Base-by-base conservation (phyloP, 2,888 invertebrate species). In the Lysandra bellargus region DNA sequence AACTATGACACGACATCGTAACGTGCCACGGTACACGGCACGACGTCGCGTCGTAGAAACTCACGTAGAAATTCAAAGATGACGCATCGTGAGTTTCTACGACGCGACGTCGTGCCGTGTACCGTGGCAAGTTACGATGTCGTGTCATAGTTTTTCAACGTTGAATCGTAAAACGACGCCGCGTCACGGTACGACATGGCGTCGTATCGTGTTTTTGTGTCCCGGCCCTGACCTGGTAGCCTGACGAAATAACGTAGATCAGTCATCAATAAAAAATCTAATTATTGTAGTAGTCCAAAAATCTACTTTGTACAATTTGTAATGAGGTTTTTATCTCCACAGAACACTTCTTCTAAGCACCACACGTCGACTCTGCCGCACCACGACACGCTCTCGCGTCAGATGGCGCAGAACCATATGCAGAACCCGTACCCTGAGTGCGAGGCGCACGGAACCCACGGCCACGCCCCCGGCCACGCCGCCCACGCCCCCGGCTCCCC, bases 331-430 rank as follows among this genome's bases (percentile, higher is more conserved):
- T 40, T 80, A 74, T 80, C 83, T 84, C 87, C 91, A 85, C 97
- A 97, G 97, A 97, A 97, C 96, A 97, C 97, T 96, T 97, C 97
- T 96, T 97, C 97, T 97, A 97, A 97, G 90, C 97, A 97, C 84
- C 96, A 94, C 81, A 96, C 88, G 90, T 96, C 94, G 93, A 97
- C 94, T 91, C 96, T 94, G 92, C 97, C 92, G 92, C 97, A 88
- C 95, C 96, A 85, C 92, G 96, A 92, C 93, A 96, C 88, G 88
- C 92, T 93, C 83, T 93, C 93, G 81, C 93, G 94, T 14, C 91
- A 92, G 83, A 82, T 94, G 85, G 89, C 88, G 5, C 93, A 91
- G 83, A 95, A 95, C 84, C 95, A 95, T 80, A 90, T 95, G 78
- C 92, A 95, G 83, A 94, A 95, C 84, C 95, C 95, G 80, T 95